Evolutionary conservation across 1,140 invertebrate species (phyloP).

Genomic region (Pseudomyrmex sp.): DNA sequence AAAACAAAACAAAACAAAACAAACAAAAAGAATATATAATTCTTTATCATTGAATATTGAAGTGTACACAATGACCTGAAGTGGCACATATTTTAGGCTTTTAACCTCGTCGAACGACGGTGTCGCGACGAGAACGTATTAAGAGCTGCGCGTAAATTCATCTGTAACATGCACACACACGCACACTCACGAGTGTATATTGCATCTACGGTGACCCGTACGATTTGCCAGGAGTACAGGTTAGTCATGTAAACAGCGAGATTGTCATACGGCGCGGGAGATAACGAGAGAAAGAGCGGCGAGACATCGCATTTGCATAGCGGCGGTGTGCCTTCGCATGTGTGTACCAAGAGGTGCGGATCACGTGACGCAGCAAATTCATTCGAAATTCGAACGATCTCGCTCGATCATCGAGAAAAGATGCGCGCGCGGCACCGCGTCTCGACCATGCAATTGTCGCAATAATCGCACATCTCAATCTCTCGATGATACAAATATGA

Average conservation of each 20-base stretch:
- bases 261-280: background rate
- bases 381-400: slow-evolving; percentile 14
- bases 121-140: too few relatives aligned
- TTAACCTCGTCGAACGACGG: too few relatives aligned
- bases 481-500: too few relatives aligned
- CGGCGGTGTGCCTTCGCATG: background rate
- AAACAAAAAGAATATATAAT: too few relatives aligned
- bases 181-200: slow-evolving; percentile 74
- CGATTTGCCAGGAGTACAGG: background rate
- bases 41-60: too few relatives aligned
- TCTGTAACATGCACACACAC: background rate
- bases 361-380: slow-evolving; percentile 6
- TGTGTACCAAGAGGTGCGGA: background rate
- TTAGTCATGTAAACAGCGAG: background rate
- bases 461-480: too few relatives aligned
- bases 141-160: too few relatives aligned
- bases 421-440: too few relatives aligned
- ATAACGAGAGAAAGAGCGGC: background rate
- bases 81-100: too few relatives aligned
- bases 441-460: background rate
- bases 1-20: too few relatives aligned
- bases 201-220: slow-evolving; percentile 66
- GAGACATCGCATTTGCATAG: background rate
- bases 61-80: too few relatives aligned
- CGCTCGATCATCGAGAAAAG: background rate